Base-by-base conservation (phyloP, 1,140 invertebrate species). In the Drosophila ficusphila region DNA sequence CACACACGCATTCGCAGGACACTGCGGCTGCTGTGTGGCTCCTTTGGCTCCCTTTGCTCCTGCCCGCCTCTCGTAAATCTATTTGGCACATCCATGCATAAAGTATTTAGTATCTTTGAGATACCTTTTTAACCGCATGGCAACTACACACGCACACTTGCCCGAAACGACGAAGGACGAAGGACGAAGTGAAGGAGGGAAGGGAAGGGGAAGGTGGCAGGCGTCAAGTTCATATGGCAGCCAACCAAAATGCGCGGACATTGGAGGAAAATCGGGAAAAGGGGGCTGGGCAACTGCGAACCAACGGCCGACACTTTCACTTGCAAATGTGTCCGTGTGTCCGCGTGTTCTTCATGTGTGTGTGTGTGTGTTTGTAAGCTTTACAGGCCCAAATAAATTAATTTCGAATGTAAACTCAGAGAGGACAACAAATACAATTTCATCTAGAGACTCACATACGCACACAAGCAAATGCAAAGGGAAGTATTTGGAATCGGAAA, bases 41-140 rank as follows among this genome's bases (percentile, higher is more conserved):
- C 21, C 58, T 27, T 16, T 27, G 47, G 33, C 56, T 19, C 0
- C 7, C 1, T 25, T 7, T 11, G 18, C 23, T 9, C 11, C 19
- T 68, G 46, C 18, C 21, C 25, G 47, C 46, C 69, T 76, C 76
- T 86, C 81, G 81, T 86, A 86, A 86, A 86, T 86, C 81, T 86
- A 86, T 86, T 86, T 86, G 82, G 82, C 82, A 86, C 82, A 86
- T 86, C 88, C 82, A 88, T 88, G 82, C 82, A 86, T 86, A 86
- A 86, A 86, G 82, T 86, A 86, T 86, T 86, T 86, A 86, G 82
- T 86, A 86, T 86, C 82, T 86, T 86, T 82, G 77, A 86, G 82
- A 86, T 86, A 86, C 82, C 82, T 88, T 82, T 86, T 88, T 88
- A 86, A 86, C 82, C 82, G 70, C 82, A 86, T 77, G 74, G 52